Percentiles rank a stretch among this genome's conserved stretches.
phyloP scores from a whole-genome alignment of 2,797 vertebrate species.

The Gallinago nigripennis region DNA sequence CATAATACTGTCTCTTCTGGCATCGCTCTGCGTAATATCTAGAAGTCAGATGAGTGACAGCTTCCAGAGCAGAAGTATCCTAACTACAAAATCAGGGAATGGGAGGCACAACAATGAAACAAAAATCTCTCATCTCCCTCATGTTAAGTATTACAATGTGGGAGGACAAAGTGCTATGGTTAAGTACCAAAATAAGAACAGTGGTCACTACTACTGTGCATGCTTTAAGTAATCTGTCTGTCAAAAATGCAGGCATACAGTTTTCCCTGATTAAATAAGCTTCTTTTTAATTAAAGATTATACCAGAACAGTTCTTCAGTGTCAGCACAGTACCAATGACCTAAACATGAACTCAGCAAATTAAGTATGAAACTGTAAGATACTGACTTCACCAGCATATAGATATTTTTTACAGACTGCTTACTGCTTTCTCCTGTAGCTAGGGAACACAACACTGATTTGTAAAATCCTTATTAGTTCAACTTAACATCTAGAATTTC shows the following conservation, averaged over 20 bases:
- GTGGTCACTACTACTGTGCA: background rate
- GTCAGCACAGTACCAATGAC: background rate
- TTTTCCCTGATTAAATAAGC: background rate
- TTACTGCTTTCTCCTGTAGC: background rate
- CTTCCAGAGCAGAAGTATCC: background rate
- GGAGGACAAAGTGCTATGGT: background rate
- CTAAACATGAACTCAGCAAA: background rate
- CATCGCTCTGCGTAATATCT: background rate
- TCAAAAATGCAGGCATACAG: fast-evolving
- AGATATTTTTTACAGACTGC: background rate
- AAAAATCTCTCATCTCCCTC: background rate
- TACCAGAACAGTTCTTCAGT: background rate
- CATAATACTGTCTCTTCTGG: background rate
- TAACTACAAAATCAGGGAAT: background rate
- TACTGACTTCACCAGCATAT: background rate
- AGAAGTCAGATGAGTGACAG: background rate
- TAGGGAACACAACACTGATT: background rate
- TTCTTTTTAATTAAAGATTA: constrained; percentile 1
- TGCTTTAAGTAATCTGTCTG: background rate
- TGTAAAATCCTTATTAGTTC: background rate
- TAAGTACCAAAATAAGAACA: background rate
- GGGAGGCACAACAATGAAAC: background rate
- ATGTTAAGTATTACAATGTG: background rate
- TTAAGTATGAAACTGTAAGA: background rate
- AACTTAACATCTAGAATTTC: background rate